phyloP scores from a whole-genome alignment of 2,113 vertebrate genomes.

The Glaucidium brasilianum region DNA sequence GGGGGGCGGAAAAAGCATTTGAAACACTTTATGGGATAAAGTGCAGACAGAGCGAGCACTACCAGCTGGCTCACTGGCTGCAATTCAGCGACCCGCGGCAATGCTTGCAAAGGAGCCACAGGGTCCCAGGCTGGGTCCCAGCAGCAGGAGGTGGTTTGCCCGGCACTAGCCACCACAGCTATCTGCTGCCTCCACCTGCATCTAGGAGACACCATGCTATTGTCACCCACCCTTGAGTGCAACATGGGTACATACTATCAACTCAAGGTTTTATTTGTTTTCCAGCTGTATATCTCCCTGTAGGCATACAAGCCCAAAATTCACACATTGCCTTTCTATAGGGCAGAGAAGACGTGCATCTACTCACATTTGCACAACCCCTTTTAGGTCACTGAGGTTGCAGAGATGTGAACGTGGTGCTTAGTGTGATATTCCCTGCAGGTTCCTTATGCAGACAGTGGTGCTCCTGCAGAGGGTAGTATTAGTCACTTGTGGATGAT shows the following conservation, averaged over 20 bases:
- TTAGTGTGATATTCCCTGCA: not conserved
- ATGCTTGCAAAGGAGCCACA: not conserved
- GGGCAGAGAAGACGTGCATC: not conserved
- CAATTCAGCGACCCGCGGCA: rapidly evolving
- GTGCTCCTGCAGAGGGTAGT: not conserved
- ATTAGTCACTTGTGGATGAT: not conserved
- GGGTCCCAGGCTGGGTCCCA: not conserved
- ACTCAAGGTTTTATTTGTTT: not conserved
- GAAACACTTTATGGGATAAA: not conserved
- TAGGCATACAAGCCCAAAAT: not conserved
- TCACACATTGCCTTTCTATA: not conserved
- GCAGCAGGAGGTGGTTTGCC: not conserved
- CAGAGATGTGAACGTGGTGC: not conserved
- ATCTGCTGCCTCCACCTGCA: not conserved
- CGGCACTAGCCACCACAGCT: not conserved
- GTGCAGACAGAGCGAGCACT: not conserved
- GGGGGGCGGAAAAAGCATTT: not conserved
- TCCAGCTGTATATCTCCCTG: not conserved
- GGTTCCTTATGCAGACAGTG: not conserved
- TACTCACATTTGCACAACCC: not conserved
- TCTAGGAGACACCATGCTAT: not conserved
- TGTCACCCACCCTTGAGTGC: not conserved
- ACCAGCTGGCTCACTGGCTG: not conserved
- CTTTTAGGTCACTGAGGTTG: not conserved
- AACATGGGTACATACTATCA: not conserved